Evolutionary conservation across 2,113 vertebrate species (phyloP), one percentile per base, ranked within the genome.

Genomic region (Muscicapa adusta): DNA sequence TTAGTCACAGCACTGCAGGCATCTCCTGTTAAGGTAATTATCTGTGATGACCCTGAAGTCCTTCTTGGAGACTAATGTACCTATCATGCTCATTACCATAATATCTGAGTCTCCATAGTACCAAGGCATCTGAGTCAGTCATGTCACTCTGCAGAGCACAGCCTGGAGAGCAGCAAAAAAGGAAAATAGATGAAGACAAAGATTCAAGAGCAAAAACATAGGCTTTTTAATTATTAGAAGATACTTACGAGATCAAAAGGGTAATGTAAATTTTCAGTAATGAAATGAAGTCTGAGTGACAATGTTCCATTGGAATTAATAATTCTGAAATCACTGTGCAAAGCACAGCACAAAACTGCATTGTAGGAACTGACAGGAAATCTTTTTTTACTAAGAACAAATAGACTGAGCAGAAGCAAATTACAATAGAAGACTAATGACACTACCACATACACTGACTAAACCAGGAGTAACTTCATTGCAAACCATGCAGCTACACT

Each of bases 11-110:
- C 79, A 70, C 68, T 77, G 63, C 67, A 91, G 72, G 81, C 63
- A 94, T 72, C 61, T 93, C 68, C 36, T 72, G 79, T 93, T 88
- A 81, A 77, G 79, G 85, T 71, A 92, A 95, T 95, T 93, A 91
- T 86, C 60, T 86, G 40, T 80, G 79, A 96, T 84, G 86, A 95
- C 94, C 96, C 94, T 75, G 34, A 84, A 92, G 76, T 71, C 86
- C 42, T 88, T 88, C 79, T 63, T 56, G 65, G 56, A 95, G 70
- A 63, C 65, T 84, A 93, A 93, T 71, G 75, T 74, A 83, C 75
- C 85, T 83, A n/a, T 71, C 78, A 73, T 40, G 67, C 63, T 90
- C 75, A 88, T 95, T 93, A 86, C 43, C 82, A 68, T 96, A 96
- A 88, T 77, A 93, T 71, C 72, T 0, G 4, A 80, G 63, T 88